phyloP scores from a whole-genome alignment of 64 coral and sea anemone species.

The Hydrozoanthus tunicans region DNA sequence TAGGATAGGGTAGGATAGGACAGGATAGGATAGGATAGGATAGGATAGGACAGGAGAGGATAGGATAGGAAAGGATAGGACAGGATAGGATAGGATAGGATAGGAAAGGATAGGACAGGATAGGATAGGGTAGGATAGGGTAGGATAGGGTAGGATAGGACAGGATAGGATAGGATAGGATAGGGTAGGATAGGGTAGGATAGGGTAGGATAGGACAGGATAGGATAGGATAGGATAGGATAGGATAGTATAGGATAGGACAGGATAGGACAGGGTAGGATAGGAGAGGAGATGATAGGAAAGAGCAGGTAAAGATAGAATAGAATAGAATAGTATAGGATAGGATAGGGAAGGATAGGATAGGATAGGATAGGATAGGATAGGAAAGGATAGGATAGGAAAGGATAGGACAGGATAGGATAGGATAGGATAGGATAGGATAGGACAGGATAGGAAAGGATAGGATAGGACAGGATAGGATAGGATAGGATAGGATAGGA shows the following conservation, averaged over 20 bases:
- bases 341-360: not conserved
- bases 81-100: not conserved
- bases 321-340: not conserved
- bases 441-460: not conserved
- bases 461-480: too few species aligned
- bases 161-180: not conserved
- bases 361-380: conserved; percentile 15
- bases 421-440: not conserved
- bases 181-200: not conserved
- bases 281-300: not conserved
- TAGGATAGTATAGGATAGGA: not conserved
- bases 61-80: too few species aligned
- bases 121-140: too few species aligned
- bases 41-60: not conserved
- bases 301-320: not conserved
- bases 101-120: conserved; percentile 22
- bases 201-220: conserved; percentile 12
- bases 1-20: not conserved
- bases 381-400: not conserved
- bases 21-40: not conserved
- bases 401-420: not conserved
- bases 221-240: not conserved
- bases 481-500: too few species aligned
- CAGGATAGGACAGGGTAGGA: not conserved
- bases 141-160: too few species aligned